Base-by-base conservation (phyloP, 2,797 vertebrate species). In the Lagocephalus sceleratus region DNA sequence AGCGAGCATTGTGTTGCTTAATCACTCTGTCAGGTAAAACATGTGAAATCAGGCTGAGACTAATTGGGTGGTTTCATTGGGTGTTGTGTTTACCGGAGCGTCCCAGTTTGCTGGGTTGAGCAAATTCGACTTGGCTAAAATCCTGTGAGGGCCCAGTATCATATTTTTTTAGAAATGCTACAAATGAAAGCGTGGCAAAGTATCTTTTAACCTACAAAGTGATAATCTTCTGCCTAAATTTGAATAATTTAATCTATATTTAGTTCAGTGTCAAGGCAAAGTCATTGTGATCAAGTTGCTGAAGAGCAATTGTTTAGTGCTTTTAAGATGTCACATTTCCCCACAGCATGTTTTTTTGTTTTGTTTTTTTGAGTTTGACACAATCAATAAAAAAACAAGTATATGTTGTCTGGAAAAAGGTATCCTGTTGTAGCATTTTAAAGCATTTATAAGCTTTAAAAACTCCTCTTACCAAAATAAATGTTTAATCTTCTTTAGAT, bases 1-100 rank as follows among this genome's bases (percentile, higher is more conserved):
- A 63, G 25, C 21, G 63, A 55, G 7, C 57, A 60, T 44, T 60
- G 32, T 70, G 47, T 51, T 54, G 58, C 46, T 48, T 59, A 20
- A 42, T 47, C 45, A 20, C 23, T 40, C 25, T 68, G 49, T 53
- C 6, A 16, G 35, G 17, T 35, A 20, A 51, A 44, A 42, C 44
- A 38, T 39, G 42, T 49, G 44, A 43, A 26, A 26, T 56, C 32
- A 45, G 59, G 41, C 47, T n/a, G 50, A 60, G 51, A 38, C 25
- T 23, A 22, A 41, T 26, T 22, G 19, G 42, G 20, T 39, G 14
- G 38, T n/a, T 15, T 39, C 40, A 44, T 16, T 23, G 22, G 43
- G 25, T 39, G 15, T 51, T 29, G 38, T 7, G 45, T 43, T 43
- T 48, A n/a, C 38, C 20, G 58, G 22, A 20, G 44, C 21, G 40